These are phyloP conservation scores for Microctenopoma steveboyesi DNA, from an alignment of 2,797 vertebrate species.

Conservation along the genomic window DNA sequence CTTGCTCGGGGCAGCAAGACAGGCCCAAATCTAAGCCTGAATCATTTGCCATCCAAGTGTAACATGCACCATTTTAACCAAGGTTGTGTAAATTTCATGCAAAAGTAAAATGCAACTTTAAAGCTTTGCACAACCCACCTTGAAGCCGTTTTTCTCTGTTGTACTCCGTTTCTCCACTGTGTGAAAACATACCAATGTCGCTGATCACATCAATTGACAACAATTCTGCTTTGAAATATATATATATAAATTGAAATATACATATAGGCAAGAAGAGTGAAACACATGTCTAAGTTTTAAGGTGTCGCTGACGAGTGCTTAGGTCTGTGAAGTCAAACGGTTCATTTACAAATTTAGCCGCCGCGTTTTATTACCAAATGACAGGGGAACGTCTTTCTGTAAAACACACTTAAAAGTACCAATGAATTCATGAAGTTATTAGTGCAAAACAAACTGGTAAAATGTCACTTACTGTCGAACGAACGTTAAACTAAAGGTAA, in stretches of 20 bases:
- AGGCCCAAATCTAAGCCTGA: too few relatives aligned
- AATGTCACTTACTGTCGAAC: conserved; percentile 90
- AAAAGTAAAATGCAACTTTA: not conserved
- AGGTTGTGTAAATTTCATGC: not conserved
- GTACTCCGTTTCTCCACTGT: conserved; percentile 94
- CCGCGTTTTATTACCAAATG: not conserved
- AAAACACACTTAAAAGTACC: fast-evolving
- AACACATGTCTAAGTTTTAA: not conserved
- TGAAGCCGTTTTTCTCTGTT: conserved; percentile 95
- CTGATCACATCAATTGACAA: not conserved
- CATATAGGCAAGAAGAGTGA: too few relatives aligned
- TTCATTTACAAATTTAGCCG: not conserved
- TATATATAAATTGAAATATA: not conserved
- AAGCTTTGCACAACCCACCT: conserved; percentile 79
- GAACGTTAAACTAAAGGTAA: conserved; percentile 87
- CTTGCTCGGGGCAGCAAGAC: too few relatives aligned
- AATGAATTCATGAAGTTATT: fast-evolving
- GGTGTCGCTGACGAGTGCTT: not conserved
- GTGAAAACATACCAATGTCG: conserved; percentile 29
- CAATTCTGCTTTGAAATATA: not conserved
- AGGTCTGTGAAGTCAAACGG: not conserved
- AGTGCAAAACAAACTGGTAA: fast-evolving
- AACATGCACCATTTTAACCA: not conserved
- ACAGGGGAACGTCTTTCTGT: too few relatives aligned
- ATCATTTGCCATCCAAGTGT: not conserved